These are phyloP conservation scores for Hemicentrotus pulcherrimus DNA, from an alignment of 35 echinoderm and acorn worm species.

Conservation along the genomic window DNA sequence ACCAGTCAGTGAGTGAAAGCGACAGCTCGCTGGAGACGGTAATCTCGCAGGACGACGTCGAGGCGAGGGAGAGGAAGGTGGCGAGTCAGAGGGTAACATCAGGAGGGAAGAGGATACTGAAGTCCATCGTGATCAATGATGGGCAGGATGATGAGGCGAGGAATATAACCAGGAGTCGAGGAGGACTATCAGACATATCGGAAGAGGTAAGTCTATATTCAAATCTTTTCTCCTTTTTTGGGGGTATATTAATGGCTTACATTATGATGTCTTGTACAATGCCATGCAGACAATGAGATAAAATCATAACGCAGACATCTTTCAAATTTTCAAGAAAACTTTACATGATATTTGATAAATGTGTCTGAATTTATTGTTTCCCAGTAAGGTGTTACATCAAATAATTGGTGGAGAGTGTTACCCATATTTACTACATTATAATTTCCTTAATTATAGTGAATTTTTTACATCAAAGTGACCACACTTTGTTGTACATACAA, in stretches of 20 bases:
- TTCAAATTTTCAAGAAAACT: not conserved
- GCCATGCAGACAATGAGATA: not conserved
- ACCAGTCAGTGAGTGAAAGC: slow-evolving; percentile 27
- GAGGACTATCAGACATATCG: slow-evolving; percentile 38
- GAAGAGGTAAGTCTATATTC: slow-evolving; percentile 11
- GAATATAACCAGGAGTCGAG: slow-evolving; percentile 29
- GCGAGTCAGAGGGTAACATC: not conserved
- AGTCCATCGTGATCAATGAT: slow-evolving; percentile 59
- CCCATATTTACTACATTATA: too few relatives aligned
- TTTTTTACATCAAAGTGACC: too few relatives aligned
- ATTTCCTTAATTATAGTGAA: too few relatives aligned
- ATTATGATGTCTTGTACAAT: not conserved
- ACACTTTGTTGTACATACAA: not conserved
- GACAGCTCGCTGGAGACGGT: slow-evolving; percentile 47
- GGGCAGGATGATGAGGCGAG: slow-evolving; percentile 3
- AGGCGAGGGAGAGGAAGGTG: slow-evolving; percentile 30
- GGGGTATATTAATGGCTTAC: too few relatives aligned
- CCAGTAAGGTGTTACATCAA: too few relatives aligned
- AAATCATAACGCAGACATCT: not conserved
- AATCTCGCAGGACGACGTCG: slow-evolving; percentile 37
- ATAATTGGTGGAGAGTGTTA: too few relatives aligned
- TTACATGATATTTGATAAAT: not conserved
- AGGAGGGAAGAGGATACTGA: slow-evolving; percentile 47
- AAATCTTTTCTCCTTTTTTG: too few relatives aligned
- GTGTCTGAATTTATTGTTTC: not conserved